Evolutionary conservation across 2,888 invertebrate genomes (phyloP), one percentile per base, ranked within the genome.

Genomic region (Volucella zonaria): DNA sequence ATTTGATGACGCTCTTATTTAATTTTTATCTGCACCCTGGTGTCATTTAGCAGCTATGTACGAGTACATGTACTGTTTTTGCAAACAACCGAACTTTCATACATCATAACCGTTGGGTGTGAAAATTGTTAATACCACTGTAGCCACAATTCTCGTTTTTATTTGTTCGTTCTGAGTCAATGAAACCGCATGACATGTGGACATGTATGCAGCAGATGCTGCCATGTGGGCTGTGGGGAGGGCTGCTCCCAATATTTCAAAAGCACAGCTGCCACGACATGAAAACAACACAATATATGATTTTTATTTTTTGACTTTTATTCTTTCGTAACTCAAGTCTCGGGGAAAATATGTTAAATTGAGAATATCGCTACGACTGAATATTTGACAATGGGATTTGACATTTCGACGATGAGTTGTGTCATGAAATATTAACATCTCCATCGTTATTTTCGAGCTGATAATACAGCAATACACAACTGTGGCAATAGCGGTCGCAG

Each of bases 391-490:
- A 67, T 43, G 43, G 42, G 56, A 62, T 77, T 77, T 73, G 64
- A 73, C 78, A 73, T 49, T 62, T 82, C 51, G 56, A 62, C 67
- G 49, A 67, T 77, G 77, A 62, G 49, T 56, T 23, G 61, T 73
- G 58, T 77, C 77, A 82, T 82, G 56, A 77, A 77, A 77, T 77
- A 82, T 77, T 77, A 51, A 82, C 73, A 58, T 15, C 15, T 71
- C 42, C 59, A 58, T 52, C 31, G 31, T 58, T 77, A 47, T 38
- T 71, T 43, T 40, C 10, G 1, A 31, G 6, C 6, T 14, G 1
- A 51, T 49, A 23, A 12, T 9, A 61, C 52, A 58, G 31, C 45
- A 40, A 31, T 31, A 31, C 6, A 31, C 31, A 6, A 31, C 31
- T 4, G 6, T 31, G 31, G 62, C 62, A 9, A 15, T 31, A 3